Base-by-base conservation (phyloP, 2,113 vertebrate genomes). In the Pterocles gutturalis region DNA sequence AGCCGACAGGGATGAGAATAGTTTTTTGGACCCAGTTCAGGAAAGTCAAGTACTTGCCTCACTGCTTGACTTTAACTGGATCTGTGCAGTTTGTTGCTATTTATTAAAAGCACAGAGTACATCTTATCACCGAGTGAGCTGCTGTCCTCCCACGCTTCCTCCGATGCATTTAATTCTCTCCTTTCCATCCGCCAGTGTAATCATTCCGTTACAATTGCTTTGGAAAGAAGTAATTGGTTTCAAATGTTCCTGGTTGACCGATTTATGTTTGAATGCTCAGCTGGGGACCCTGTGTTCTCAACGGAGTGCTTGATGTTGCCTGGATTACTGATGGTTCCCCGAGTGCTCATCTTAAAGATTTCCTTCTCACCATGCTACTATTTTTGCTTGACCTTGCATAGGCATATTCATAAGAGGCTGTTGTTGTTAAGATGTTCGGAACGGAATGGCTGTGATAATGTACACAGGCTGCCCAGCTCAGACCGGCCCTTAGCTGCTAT, bases 101-200 rank as follows among this genome's bases (percentile, higher is more conserved):
- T 96, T 96, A 96, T 96, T 96, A 96, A 96, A 94, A 95, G 92
- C 88, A 66, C 48, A 48, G 71, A 88, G 86, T 81, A 78, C 88
- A 94, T 94, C 92, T 96, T 88, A 78, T 90, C 90, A n/a, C 82
- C 5, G 79, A 94, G 88, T 26, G 90, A 96, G 93, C 96, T 94
- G 92, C 97, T 95, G 92, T 97, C 97, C 96, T 96, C 97, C 96
- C 88, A 95, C 86, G 26, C 96, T 90, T 83, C 90, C 71, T 91
- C 81, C 73, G 11, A 43, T 9, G 81, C 89, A 16, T 95, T 96
- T 86, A 85, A 92, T 93, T 90, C 93, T 79, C 89, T 84, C 76
- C 67, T 92, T 89, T 83, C 93, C 83, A 43, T 86, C 92, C 13
- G 1, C 90, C 96, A 81, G 93, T 88, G 55, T 92, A 97, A 97